Conservation (phyloP, 1,140 invertebrate species). For the Parapsyche elsis region DNA sequence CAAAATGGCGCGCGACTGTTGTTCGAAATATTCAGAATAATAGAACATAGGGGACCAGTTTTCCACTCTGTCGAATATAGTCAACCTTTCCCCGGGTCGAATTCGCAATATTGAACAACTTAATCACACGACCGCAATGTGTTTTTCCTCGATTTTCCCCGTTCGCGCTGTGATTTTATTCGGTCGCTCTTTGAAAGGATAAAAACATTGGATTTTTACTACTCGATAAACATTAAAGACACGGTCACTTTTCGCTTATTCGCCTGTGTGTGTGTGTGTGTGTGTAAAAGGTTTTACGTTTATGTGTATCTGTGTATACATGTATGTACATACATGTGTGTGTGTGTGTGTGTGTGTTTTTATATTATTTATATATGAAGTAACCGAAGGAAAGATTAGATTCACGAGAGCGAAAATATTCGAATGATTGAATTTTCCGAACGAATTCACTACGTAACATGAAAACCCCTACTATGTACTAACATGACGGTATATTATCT, state of each 20-base stretch:
- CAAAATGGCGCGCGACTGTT: no score
- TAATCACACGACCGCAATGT: slow-evolving; percentile 2
- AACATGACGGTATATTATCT: not conserved
- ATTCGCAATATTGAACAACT: slow-evolving; percentile 8
- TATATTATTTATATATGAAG: slow-evolving; percentile 1
- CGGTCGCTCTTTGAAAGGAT: no score
- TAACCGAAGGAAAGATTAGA: not conserved
- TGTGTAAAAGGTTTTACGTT: no score
- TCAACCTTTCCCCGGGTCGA: not conserved
- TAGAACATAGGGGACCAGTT: slow-evolving; percentile 7
- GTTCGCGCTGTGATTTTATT: no score
- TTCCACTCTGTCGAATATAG: not conserved
- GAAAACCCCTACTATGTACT: not conserved
- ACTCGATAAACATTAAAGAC: no score
- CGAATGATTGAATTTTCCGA: slow-evolving; percentile 6
- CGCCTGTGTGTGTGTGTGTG: no score
- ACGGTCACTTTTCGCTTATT: no score
- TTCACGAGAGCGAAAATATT: slow-evolving; percentile 3
- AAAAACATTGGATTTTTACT: no score
- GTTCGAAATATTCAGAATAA: not conserved
- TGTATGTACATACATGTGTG: no score
- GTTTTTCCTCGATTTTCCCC: not conserved
- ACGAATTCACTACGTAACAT: not conserved
- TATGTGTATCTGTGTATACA: no score
- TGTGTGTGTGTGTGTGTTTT: no score